Evolutionary conservation across 2,113 vertebrate species (phyloP).

Genomic region (Gopherus evgoodei): DNA sequence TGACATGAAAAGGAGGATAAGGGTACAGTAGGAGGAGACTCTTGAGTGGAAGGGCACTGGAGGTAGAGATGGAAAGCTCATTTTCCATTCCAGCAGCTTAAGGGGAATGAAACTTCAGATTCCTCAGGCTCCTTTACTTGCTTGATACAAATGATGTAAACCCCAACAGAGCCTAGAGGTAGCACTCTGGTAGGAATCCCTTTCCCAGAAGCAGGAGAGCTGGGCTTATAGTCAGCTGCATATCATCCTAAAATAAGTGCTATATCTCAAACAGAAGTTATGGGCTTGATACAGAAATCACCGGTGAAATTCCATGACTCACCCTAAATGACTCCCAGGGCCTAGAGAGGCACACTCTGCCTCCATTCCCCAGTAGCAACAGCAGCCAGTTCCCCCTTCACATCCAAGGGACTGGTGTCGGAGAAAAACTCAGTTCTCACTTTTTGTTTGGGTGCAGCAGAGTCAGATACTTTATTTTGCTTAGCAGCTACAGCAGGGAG

Average conservation of each 20-base stretch:
- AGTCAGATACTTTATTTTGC: no score
- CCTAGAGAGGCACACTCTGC: not conserved
- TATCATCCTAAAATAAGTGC: not conserved
- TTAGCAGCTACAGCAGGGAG: no score
- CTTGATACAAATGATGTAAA: not conserved
- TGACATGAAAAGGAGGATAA: not conserved
- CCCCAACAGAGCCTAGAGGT: not conserved
- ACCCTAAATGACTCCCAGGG: not conserved
- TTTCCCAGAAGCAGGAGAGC: rapidly evolving
- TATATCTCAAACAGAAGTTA: rapidly evolving
- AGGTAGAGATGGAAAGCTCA: not conserved
- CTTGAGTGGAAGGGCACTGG: not conserved
- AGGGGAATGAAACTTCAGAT: not conserved
- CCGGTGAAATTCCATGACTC: not conserved
- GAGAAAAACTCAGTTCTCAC: no score
- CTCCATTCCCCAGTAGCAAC: not conserved
- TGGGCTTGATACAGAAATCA: not conserved
- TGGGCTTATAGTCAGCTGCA: rapidly evolving
- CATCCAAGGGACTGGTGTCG: not conserved
- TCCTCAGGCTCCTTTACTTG: not conserved
- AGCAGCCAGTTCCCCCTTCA: not conserved
- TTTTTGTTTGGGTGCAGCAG: no score
- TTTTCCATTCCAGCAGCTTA: not conserved
- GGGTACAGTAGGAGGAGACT: not conserved
- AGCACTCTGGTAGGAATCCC: rapidly evolving